Conservation (phyloP, 2,888 invertebrate species). For the Mythimna pallens region DNA sequence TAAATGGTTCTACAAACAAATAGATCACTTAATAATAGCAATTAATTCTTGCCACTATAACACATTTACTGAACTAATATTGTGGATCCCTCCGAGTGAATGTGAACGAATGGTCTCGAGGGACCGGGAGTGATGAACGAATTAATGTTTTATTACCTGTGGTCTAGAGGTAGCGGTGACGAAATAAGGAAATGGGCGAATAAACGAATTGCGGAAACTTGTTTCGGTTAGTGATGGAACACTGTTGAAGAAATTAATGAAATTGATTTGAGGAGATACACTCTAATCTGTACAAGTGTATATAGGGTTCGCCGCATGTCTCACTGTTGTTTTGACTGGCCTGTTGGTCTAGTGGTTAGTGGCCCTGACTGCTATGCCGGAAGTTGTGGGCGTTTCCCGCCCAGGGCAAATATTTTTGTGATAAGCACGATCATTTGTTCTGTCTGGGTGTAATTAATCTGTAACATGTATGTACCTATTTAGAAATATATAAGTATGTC, state of each 20-base stretch:
- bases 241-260: conserved; percentile 29
- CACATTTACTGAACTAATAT: conserved; percentile 61
- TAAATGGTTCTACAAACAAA: conserved; percentile 55
- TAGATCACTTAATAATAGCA: conserved; percentile 56
- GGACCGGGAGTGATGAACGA: conserved; percentile 72
- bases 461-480: too few species aligned
- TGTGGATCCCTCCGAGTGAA: conserved; percentile 53
- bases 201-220: conserved; percentile 36
- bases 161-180: conserved; percentile 44
- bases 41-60: conserved; percentile 62
- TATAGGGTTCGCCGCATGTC: too few species aligned
- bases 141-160: conserved; percentile 73
- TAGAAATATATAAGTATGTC: too few species aligned
- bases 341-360: too few species aligned
- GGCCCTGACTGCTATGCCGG: too few species aligned
- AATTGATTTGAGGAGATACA: conserved; percentile 26
- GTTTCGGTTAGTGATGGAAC: conserved; percentile 31
- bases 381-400: too few species aligned
- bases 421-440: too few species aligned
- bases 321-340: too few species aligned
- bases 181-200: conserved; percentile 39
- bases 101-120: conserved; percentile 67
- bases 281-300: neutral
- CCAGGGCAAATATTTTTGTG: too few species aligned
- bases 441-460: too few species aligned